phyloP scores from a whole-genome alignment of 1,140 invertebrate species.

The Neodiprion fabricii region DNA sequence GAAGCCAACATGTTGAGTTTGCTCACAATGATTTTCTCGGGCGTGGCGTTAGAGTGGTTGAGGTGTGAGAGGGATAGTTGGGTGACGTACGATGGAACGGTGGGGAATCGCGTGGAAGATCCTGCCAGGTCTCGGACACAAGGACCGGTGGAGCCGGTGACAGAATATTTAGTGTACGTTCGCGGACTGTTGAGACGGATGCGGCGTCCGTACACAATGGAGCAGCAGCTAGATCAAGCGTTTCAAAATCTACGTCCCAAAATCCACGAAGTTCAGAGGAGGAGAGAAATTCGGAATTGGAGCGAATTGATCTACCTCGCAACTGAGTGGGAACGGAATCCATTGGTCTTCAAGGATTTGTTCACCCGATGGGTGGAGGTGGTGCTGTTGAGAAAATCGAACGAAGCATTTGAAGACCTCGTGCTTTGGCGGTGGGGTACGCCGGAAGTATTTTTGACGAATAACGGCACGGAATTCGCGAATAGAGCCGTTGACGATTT shows the following conservation, averaged over 20 bases:
- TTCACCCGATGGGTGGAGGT: too few relatives aligned
- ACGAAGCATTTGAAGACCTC: too few relatives aligned
- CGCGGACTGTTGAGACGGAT: slow-evolving; percentile 9
- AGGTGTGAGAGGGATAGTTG: not conserved
- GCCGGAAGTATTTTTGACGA: too few relatives aligned
- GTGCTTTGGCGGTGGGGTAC: too few relatives aligned
- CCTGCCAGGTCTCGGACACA: not conserved
- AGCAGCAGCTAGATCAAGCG: not conserved
- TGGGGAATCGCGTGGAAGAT: not conserved
- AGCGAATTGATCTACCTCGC: not conserved
- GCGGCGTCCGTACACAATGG: not conserved
- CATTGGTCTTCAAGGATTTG: too few relatives aligned
- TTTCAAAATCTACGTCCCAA: slow-evolving; percentile 10
- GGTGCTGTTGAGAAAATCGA: too few relatives aligned
- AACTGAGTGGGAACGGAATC: not conserved
- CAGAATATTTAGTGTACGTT: slow-evolving; percentile 3
- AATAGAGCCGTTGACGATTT: too few relatives aligned
- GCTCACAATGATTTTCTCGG: not conserved
- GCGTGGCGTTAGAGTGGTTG: not conserved
- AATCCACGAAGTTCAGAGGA: not conserved
- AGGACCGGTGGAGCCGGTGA: not conserved
- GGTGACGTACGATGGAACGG: not conserved
- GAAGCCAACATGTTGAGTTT: not conserved
- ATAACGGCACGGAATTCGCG: too few relatives aligned
- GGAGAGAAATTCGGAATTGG: not conserved